Base-by-base conservation (phyloP, 2,888 invertebrate genomes). In the Dinocampus coccinellae region DNA sequence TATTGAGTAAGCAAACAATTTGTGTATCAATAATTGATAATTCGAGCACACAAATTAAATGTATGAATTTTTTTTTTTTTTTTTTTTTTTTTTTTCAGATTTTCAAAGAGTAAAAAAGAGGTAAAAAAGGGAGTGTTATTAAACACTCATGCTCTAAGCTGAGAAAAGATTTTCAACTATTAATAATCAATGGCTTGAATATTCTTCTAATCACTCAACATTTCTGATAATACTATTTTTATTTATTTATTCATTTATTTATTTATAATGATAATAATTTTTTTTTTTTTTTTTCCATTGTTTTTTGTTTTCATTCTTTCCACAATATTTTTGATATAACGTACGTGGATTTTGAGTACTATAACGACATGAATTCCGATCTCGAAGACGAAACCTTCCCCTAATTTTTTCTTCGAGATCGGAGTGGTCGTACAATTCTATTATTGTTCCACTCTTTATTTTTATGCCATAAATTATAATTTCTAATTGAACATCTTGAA, bases 321-420 rank as follows among this genome's bases (percentile, higher is more conserved):
- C 60, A 64, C 67, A 65, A 57, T 63, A 67, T 52, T 11, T n/a
- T n/a, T n/a, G n/a, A n/a, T n/a, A n/a, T n/a, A n/a, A n/a, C n/a
- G n/a, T n/a, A n/a, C n/a, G n/a, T n/a, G n/a, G n/a, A n/a, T 69
- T 29, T 20, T 29, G n/a, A 36, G 10, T 24, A 10, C 13, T 36
- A 57, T 52, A 42, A 53, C 47, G 33, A 67, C 65, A 26, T 24
- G n/a, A 20, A 6, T 22, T 57, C 76, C 77, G 79, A 82, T 77
- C 76, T 77, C 78, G 73, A 81, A 83, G 81, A 77, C 76, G 79
- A 85, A 85, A 85, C 79, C 85, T 85, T 85, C 85, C 85, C 85
- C 85, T 76, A 85, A 85, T 85, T 85, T n/a, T 84, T 81, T 80
- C 82, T 82, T 80, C 78, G 75, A 72, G 73, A 80, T 81, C 75